Conservation (phyloP, 2,888 invertebrate genomes). For the Thymelicus acteon region DNA sequence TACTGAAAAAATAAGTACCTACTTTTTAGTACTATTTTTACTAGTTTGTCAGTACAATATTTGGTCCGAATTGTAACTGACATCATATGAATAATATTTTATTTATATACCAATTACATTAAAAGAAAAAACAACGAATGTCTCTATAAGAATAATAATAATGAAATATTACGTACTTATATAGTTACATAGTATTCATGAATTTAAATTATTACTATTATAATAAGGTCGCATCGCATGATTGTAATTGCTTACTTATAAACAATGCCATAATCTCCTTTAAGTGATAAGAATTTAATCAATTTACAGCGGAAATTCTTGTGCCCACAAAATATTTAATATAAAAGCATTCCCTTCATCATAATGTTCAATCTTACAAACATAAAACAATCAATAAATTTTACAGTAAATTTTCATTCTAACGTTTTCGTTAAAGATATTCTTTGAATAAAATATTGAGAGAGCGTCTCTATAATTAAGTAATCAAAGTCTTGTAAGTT, state of each 20-base stretch:
- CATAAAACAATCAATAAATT: neutral
- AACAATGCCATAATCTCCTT: conserved; percentile 1
- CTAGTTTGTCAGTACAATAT: too few species aligned
- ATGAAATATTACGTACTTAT: too few species aligned
- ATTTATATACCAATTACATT: too few species aligned
- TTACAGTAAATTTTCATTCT: conserved; percentile 10
- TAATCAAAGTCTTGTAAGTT: conserved; percentile 7
- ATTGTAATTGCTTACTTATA: neutral
- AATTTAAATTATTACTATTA: too few species aligned
- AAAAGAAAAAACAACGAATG: too few species aligned
- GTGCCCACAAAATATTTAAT: conserved; percentile 11
- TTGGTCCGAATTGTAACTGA: too few species aligned
- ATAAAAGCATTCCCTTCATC: conserved; percentile 13
- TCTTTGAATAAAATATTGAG: neutral
- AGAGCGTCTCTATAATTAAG: neutral
- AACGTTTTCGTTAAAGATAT: neutral
- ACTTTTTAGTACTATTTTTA: too few species aligned
- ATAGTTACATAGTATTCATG: too few species aligned
- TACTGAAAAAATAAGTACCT: too few species aligned
- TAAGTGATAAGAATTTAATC: conserved; percentile 12
- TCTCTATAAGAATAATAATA: too few species aligned
- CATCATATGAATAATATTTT: too few species aligned
- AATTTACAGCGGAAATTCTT: conserved; percentile 13
- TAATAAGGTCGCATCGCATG: too few species aligned
- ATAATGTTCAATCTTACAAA: conserved; percentile 6